Evolutionary conservation across 2,113 vertebrate species (phyloP).

Genomic region (Jaculus jaculus): DNA sequence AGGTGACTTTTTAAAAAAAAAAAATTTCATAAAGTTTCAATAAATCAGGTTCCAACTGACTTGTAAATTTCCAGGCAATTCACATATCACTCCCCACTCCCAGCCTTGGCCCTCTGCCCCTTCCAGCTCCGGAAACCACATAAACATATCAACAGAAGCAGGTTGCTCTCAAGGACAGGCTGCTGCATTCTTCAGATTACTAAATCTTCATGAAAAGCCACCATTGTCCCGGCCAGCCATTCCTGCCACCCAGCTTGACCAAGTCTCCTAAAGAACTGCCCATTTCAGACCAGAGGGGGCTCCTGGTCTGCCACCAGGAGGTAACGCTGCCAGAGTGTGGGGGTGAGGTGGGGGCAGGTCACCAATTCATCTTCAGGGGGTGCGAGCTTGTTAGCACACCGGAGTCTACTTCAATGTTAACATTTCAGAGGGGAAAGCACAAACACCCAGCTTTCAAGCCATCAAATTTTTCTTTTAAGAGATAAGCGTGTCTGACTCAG

Average conservation of each 20-base stretch:
- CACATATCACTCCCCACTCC: constrained; percentile 48
- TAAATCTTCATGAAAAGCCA: constrained; percentile 70
- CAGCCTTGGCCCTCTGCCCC: not conserved
- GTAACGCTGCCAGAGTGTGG: constrained; percentile 32
- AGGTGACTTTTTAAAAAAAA: constrained; percentile 43
- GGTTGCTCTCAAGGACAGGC: constrained; percentile 72
- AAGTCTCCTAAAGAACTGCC: constrained; percentile 65
- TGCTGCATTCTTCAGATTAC: constrained; percentile 73
- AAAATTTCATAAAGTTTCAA: constrained; percentile 74
- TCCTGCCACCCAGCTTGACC: constrained; percentile 60
- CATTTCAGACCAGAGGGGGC: not conserved
- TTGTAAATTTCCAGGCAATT: constrained; percentile 73
- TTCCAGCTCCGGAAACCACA: constrained; percentile 65
- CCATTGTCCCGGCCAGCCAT: constrained; percentile 67
- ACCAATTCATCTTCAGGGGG: constrained; percentile 77
- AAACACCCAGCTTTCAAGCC: constrained; percentile 79
- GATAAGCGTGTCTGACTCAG: constrained; percentile 76
- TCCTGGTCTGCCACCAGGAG: constrained; percentile 38
- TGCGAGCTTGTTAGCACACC: constrained; percentile 78
- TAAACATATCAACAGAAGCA: constrained; percentile 75
- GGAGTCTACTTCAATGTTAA: constrained; percentile 78
- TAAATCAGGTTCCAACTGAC: constrained; percentile 73
- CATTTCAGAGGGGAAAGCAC: constrained; percentile 78
- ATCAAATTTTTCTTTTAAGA: constrained; percentile 81
- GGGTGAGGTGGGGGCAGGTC: constrained; percentile 74